Percentiles rank a stretch among this genome's conserved stretches.
Evolutionary conservation across 2,797 vertebrate genomes (phyloP).

Genomic region (Syngnathus acus): DNA sequence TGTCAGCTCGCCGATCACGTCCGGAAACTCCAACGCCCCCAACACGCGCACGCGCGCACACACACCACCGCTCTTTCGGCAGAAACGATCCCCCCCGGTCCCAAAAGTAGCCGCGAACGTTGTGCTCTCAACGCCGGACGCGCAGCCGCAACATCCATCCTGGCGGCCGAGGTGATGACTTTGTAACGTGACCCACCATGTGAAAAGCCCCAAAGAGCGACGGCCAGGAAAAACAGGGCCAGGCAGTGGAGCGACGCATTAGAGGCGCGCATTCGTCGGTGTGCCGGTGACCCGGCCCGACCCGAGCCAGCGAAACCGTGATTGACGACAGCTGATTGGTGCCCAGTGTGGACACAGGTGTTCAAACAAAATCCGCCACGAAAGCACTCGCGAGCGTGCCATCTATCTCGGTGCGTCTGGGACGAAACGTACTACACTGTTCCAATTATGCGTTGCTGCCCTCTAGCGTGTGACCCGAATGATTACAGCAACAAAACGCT

Average conservation of each 20-base stretch:
- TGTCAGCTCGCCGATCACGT: background rate
- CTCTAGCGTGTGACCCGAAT: background rate
- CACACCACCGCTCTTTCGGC: conserved; percentile 39
- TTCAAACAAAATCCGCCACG: conserved; percentile 46
- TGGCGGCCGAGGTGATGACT: background rate
- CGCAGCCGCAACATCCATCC: conserved; percentile 5
- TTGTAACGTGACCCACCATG: background rate
- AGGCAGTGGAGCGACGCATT: conserved; percentile 29
- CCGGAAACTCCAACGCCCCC: background rate
- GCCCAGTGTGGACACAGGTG: conserved; percentile 60
- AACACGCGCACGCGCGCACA: too few species aligned
- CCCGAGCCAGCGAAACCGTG: conserved; percentile 24
- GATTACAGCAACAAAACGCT: background rate
- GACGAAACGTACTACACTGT: background rate
- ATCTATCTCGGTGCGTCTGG: conserved; percentile 40
- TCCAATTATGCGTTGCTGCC: background rate
- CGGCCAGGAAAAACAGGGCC: conserved; percentile 6
- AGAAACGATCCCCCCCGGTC: conserved; percentile 41
- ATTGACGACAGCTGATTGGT: conserved; percentile 48
- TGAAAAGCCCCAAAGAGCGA: conserved; percentile 1
- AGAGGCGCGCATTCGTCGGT: conserved; percentile 10
- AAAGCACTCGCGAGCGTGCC: conserved; percentile 24
- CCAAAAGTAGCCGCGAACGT: conserved; percentile 39
- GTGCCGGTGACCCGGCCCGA: conserved; percentile 8
- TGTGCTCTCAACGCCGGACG: conserved; percentile 41